Conservation (phyloP, 2,797 vertebrate species). For the Gallinago solitaria region DNA sequence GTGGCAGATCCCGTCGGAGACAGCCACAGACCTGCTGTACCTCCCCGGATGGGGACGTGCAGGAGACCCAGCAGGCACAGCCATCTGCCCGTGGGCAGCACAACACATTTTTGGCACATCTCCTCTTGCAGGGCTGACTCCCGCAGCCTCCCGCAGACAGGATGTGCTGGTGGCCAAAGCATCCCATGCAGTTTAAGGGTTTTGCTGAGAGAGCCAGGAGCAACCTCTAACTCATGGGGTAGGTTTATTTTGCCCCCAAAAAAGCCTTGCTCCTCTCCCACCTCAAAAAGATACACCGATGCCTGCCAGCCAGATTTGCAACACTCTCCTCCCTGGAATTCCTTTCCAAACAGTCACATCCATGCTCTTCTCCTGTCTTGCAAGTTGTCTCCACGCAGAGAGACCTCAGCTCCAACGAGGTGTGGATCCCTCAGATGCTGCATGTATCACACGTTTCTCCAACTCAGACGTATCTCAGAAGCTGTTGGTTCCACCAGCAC, state of each 20-base stretch:
- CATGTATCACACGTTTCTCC: accelerated
- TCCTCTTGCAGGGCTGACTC: neutral
- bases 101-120: neutral
- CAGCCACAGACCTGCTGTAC: neutral
- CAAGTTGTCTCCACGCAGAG: neutral
- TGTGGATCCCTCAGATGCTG: neutral
- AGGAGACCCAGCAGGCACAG: neutral
- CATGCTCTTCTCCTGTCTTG: neutral
- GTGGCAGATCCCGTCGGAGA: accelerated
- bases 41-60: neutral
- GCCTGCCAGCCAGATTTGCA: neutral
- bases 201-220: neutral
- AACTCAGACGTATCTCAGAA: neutral
- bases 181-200: neutral
- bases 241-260: accelerated
- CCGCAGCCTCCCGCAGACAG: neutral
- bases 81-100: neutral
- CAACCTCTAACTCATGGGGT: neutral
- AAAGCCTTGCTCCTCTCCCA: neutral
- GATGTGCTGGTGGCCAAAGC: neutral
- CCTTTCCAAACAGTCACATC: neutral
- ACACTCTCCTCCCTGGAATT: neutral
- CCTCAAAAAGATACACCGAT: neutral
- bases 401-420: neutral
- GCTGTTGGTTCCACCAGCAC: neutral